Percentiles rank a stretch among this genome's conserved stretches.
Conservation (phyloP, 2,113 vertebrate genomes). For the Nanorana parkeri region DNA sequence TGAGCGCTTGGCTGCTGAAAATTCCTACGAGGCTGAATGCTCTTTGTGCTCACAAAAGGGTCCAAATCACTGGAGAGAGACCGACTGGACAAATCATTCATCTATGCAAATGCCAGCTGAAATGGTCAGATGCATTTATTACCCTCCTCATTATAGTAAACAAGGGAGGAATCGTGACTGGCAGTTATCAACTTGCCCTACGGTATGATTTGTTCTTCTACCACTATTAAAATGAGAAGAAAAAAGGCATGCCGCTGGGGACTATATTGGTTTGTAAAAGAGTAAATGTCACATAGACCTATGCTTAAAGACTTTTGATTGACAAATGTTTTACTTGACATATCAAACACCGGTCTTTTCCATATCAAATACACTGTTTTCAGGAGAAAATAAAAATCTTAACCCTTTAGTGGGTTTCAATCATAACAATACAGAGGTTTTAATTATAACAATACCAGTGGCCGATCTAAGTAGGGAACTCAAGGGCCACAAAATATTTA, state of each 20-base stretch:
- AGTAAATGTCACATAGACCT: slow-evolving; percentile 90
- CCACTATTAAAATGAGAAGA: slow-evolving; percentile 84
- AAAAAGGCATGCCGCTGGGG: slow-evolving; percentile 84
- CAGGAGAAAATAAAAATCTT: slow-evolving; percentile 73
- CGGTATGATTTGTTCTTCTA: slow-evolving; percentile 83
- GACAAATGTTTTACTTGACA: slow-evolving; percentile 93
- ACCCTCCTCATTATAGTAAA: slow-evolving; percentile 88
- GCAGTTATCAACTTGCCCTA: slow-evolving; percentile 86
- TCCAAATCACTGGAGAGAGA: slow-evolving; percentile 85
- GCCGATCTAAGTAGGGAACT: not conserved
- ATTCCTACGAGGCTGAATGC: slow-evolving; percentile 86
- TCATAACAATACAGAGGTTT: not conserved
- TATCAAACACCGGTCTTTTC: slow-evolving; percentile 87
- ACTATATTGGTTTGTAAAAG: slow-evolving; percentile 83
- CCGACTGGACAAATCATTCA: slow-evolving; percentile 92
- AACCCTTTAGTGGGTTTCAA: slow-evolving; percentile 20
- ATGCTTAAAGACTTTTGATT: slow-evolving; percentile 87
- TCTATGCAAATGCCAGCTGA: slow-evolving; percentile 93
- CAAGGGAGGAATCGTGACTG: slow-evolving; percentile 85
- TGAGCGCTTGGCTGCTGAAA: slow-evolving; percentile 86
- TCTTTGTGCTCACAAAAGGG: slow-evolving; percentile 93
- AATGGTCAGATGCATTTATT: slow-evolving; percentile 89
- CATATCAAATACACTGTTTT: slow-evolving; percentile 81
- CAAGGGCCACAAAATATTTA: not conserved
- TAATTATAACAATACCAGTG: not conserved